Evolutionary conservation across 2,888 invertebrate species (phyloP).

Genomic region (Anthophora plumipes): DNA sequence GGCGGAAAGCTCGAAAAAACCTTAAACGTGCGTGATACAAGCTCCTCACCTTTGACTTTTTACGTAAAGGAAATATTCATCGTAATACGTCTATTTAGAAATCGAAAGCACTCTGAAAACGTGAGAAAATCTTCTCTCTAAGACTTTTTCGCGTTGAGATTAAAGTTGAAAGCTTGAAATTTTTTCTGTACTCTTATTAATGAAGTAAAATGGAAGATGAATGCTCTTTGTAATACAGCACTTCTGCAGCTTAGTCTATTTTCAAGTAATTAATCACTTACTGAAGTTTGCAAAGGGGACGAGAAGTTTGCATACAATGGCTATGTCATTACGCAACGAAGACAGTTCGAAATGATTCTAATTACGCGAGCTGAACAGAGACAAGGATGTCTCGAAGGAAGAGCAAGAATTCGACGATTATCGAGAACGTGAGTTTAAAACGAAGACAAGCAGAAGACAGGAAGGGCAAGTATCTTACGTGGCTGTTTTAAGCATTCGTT

Average conservation of each 20-base stretch:
- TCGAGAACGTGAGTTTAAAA: conserved; percentile 4
- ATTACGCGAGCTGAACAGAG: conserved; percentile 32
- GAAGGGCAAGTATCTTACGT: neutral
- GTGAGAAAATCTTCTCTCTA: too few relatives aligned
- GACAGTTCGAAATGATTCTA: conserved; percentile 41
- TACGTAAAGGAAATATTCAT: neutral
- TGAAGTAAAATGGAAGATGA: neutral
- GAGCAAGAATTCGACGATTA: conserved; percentile 50
- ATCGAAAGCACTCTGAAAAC: too few relatives aligned
- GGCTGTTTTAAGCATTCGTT: conserved; percentile 12
- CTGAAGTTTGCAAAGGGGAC: neutral
- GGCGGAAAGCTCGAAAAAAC: neutral
- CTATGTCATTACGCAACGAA: conserved; percentile 5
- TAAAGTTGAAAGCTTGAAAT: neutral
- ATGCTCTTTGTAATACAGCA: neutral
- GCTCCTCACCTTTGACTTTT: neutral
- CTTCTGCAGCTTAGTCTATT: neutral
- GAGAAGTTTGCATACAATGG: conserved; percentile 22
- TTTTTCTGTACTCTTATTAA: neutral
- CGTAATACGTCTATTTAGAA: too few relatives aligned
- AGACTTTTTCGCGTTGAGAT: too few relatives aligned
- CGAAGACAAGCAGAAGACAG: neutral
- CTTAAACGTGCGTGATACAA: neutral
- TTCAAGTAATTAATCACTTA: conserved; percentile 4
- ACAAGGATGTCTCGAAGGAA: conserved; percentile 22